Percentiles rank a stretch among this genome's conserved stretches.
phyloP scores from a whole-genome alignment of 2,888 invertebrate genomes.

The Rhimphoctona megacephalus region DNA sequence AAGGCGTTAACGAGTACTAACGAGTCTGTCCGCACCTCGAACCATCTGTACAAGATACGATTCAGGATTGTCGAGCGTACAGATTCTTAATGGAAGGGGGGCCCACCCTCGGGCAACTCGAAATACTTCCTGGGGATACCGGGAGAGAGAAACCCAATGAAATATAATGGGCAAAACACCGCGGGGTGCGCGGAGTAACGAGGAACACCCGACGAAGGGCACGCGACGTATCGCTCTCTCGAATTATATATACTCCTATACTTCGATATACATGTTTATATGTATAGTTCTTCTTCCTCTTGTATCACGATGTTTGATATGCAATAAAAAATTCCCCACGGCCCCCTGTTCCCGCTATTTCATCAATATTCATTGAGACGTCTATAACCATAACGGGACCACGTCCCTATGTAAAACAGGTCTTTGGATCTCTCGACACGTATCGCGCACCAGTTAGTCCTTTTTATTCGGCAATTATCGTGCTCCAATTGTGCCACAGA shows the following conservation, averaged over 20 bases:
- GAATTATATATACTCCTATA: constrained; percentile 10
- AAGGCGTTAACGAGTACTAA: constrained; percentile 80
- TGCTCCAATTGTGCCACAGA: background rate
- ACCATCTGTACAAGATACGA: constrained; percentile 79
- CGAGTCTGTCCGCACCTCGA: constrained; percentile 80
- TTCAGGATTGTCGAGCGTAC: constrained; percentile 35
- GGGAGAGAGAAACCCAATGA: constrained; percentile 70
- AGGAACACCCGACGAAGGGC: constrained; percentile 76
- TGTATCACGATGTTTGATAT: constrained; percentile 58
- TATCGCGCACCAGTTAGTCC: constrained; percentile 34
- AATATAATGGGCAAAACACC: constrained; percentile 80
- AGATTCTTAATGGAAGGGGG: constrained; percentile 43
- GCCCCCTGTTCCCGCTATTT: background rate
- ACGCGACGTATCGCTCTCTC: constrained; percentile 73
- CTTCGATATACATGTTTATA: constrained; percentile 20
- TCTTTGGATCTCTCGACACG: constrained; percentile 57
- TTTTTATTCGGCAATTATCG: constrained; percentile 53
- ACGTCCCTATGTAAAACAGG: constrained; percentile 46
- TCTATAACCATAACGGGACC: constrained; percentile 11
- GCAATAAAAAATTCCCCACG: constrained; percentile 30
- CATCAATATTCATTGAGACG: constrained; percentile 67
- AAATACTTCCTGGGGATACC: constrained; percentile 63
- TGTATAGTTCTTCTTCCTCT: constrained; percentile 34
- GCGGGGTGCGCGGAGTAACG: constrained; percentile 78
- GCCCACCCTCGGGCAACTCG: constrained; percentile 74